These are phyloP conservation scores for Nycteola revayana DNA, from an alignment of 2,888 invertebrate genomes.

Conservation along the genomic window DNA sequence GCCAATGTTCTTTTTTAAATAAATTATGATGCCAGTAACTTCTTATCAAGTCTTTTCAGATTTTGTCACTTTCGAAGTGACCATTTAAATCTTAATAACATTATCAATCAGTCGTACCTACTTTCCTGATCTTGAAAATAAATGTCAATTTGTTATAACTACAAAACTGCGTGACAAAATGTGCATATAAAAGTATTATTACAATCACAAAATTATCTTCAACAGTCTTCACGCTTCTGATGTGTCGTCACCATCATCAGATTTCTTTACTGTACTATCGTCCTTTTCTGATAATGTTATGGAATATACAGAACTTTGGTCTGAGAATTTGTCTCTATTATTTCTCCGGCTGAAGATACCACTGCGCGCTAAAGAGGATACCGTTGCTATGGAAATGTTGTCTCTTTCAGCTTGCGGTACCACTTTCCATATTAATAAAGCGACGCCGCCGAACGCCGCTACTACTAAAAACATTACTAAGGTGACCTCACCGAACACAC, in stretches of 20 bases:
- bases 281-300: constrained; percentile 75
- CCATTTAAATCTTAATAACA: no score
- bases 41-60: no score
- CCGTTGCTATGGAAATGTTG: constrained; percentile 70
- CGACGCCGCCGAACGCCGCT: constrained; percentile 81
- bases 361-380: constrained; percentile 65
- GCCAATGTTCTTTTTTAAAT: constrained; percentile 2
- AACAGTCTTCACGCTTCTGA: constrained; percentile 65
- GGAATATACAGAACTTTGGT: constrained; percentile 73
- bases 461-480: constrained; percentile 81
- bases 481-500: constrained; percentile 70
- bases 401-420: constrained; percentile 78
- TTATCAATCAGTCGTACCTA: no score
- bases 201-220: constrained; percentile 19
- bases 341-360: constrained; percentile 65
- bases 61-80: no score
- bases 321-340: constrained; percentile 71
- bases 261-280: constrained; percentile 57
- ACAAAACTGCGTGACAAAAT: constrained; percentile 19
- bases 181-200: constrained; percentile 34
- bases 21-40: no score
- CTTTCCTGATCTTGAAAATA: no score
- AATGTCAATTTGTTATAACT: no score
- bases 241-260: constrained; percentile 68
- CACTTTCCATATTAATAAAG: constrained; percentile 80